phyloP scores from a whole-genome alignment of 23 tunicate genomes.

The Trididemnum clinides region DNA sequence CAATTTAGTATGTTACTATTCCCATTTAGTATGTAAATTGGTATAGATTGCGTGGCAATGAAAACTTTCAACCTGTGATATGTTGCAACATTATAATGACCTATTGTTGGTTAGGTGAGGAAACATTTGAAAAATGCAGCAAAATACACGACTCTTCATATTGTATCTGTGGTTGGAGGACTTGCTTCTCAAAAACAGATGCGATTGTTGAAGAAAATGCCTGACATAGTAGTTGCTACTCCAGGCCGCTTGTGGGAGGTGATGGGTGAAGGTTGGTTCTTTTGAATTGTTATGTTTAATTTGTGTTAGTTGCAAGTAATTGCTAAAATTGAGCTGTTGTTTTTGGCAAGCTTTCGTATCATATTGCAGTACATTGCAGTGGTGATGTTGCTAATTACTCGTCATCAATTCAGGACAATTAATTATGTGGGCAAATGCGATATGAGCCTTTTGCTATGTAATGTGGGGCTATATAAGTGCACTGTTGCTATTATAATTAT shows the following conservation, averaged over 20 bases:
- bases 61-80: too few relatives aligned
- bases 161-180: constrained; percentile 84
- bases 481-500: too few relatives aligned
- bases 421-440: too few relatives aligned
- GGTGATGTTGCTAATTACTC: too few relatives aligned
- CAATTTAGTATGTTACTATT: not conserved
- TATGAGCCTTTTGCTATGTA: too few relatives aligned
- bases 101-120: constrained; percentile 60
- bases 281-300: not conserved
- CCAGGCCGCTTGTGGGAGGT: constrained; percentile 96
- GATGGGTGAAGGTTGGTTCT: constrained; percentile 42
- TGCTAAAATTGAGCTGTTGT: too few relatives aligned
- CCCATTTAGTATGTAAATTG: not conserved
- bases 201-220: constrained; percentile 59
- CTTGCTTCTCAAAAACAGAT: constrained; percentile 90
- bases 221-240: constrained; percentile 91
- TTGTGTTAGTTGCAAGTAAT: not conserved
- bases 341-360: too few relatives aligned
- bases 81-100: too few relatives aligned
- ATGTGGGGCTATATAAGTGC: too few relatives aligned
- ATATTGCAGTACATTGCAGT: too few relatives aligned
- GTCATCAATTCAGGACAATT: too few relatives aligned
- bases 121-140: constrained; percentile 65
- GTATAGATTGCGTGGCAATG: too few relatives aligned
- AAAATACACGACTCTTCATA: constrained; percentile 58